Percentiles rank a stretch among this genome's conserved stretches.
Evolutionary conservation across 2,888 invertebrate species (phyloP).

Genomic region (Pammene fasciana): DNA sequence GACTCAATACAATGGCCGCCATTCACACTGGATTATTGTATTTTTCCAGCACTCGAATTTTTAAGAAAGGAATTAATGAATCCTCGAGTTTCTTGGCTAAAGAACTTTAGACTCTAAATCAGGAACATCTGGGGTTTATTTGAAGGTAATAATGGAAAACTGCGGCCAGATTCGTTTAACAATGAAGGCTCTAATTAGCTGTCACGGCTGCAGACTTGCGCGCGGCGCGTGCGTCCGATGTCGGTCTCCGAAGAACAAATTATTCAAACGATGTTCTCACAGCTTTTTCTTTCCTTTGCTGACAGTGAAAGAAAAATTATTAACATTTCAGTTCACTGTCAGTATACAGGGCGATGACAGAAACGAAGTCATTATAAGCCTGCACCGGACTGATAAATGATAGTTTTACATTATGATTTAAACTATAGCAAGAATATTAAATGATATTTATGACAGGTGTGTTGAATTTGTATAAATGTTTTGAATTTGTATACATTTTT

Average conservation of each 20-base stretch:
- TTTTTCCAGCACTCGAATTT: constrained; percentile 80
- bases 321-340: constrained; percentile 32
- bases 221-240: constrained; percentile 60
- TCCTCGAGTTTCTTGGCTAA: constrained; percentile 50
- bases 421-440: too few relatives aligned
- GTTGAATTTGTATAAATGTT: too few relatives aligned
- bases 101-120: constrained; percentile 59
- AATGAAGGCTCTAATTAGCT: constrained; percentile 82
- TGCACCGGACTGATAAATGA: too few relatives aligned
- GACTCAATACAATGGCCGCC: constrained; percentile 78
- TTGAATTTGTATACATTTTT: too few relatives aligned
- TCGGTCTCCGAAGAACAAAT: constrained; percentile 78
- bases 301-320: constrained; percentile 54
- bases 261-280: constrained; percentile 80
- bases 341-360: too few relatives aligned
- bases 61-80: constrained; percentile 79
- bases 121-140: constrained; percentile 51
- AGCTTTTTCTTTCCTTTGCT: constrained; percentile 75
- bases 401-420: too few relatives aligned
- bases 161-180: constrained; percentile 76
- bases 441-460: too few relatives aligned
- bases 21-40: constrained; percentile 81
- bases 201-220: constrained; percentile 75
- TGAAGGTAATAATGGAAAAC: constrained; percentile 50
- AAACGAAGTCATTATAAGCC: too few relatives aligned